phyloP scores from a whole-genome alignment of 2,113 vertebrate species.

The Nanorana parkeri region DNA sequence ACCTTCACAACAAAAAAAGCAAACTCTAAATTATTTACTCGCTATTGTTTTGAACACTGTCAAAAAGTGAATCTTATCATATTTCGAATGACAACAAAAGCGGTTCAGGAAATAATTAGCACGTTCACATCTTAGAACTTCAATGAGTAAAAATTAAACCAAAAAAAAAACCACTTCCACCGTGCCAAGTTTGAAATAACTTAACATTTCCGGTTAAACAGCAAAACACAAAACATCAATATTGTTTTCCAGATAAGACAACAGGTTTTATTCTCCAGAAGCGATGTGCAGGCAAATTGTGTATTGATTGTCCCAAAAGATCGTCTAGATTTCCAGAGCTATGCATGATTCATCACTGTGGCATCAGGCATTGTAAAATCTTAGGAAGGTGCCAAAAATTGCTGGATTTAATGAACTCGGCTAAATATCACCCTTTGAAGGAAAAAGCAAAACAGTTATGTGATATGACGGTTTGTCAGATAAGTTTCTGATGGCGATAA shows the following conservation, averaged over 20 bases:
- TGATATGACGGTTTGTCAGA: slow-evolving; percentile 12
- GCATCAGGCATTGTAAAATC: neutral
- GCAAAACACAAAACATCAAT: neutral
- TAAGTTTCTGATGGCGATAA: neutral
- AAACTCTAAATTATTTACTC: slow-evolving; percentile 10
- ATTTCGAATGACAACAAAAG: neutral
- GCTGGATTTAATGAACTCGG: slow-evolving; percentile 23
- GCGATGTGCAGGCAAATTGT: neutral
- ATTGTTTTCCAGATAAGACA: neutral
- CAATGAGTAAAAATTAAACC: neutral
- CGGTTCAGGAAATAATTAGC: neutral
- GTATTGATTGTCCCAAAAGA: slow-evolving; percentile 13
- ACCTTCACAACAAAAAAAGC: neutral
- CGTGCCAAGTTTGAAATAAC: neutral
- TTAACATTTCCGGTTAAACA: neutral
- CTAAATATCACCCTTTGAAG: slow-evolving; percentile 22
- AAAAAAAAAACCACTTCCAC: neutral
- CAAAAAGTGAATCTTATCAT: neutral
- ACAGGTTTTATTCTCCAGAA: neutral
- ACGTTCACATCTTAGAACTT: neutral
- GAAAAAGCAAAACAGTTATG: neutral
- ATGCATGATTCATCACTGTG: slow-evolving; percentile 12
- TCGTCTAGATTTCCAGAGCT: neutral
- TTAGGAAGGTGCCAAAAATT: slow-evolving; percentile 15
- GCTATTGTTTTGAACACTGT: neutral